Conservation (phyloP, 2,888 invertebrate species). For the Pantelozetes paolii region DNA sequence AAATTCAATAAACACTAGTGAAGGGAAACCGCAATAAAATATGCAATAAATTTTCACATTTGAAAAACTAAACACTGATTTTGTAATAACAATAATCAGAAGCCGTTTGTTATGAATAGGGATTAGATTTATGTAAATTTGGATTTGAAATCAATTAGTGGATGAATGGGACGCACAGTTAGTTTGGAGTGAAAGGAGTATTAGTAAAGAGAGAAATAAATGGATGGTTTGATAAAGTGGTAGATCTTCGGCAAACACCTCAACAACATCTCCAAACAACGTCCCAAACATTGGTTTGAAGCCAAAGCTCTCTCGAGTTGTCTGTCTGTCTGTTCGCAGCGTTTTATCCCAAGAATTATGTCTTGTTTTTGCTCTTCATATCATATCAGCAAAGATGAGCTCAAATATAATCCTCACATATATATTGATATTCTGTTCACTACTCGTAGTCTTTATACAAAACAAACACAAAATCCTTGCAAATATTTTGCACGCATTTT, state of each 20-base stretch:
- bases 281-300: slow-evolving; percentile 2
- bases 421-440: neutral
- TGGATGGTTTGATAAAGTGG: neutral
- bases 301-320: neutral
- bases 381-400: neutral
- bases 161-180: slow-evolving; percentile 16
- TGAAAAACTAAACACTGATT: neutral
- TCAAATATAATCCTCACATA: neutral
- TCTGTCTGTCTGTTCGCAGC: neutral
- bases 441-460: neutral
- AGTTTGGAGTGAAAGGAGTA: slow-evolving; percentile 8
- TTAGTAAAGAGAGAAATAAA: neutral
- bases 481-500: neutral
- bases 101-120: neutral
- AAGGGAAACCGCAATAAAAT: too few species aligned
- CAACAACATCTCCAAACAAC: slow-evolving; percentile 10
- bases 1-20: neutral
- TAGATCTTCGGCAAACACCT: slow-evolving; percentile 9
- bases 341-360: slow-evolving; percentile 9
- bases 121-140: neutral
- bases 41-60: neutral
- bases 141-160: neutral
- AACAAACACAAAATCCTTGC: neutral
- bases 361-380: slow-evolving; percentile 6
- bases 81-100: neutral